A percentile compares a stretch with the other conserved stretches of the same genome.
phyloP scores from a whole-genome alignment of 2,797 vertebrate genomes.

The Alcedo atthis region DNA sequence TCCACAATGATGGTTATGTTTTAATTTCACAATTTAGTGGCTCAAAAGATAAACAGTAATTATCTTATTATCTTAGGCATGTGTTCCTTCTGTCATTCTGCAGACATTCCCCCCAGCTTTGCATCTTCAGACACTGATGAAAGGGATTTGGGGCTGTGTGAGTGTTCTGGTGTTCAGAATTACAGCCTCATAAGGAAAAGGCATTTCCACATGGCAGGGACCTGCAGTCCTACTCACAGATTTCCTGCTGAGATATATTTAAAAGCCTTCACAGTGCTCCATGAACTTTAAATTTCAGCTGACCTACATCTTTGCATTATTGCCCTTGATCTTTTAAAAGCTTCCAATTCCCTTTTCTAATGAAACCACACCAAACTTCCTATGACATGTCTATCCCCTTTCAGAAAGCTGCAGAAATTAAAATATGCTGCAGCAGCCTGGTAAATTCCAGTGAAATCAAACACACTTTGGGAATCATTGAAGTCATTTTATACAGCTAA shows the following conservation, averaged over 20 bases:
- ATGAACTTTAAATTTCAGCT: slow-evolving; percentile 36
- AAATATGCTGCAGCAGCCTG: not conserved
- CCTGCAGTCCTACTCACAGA: not conserved
- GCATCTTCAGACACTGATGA: not conserved
- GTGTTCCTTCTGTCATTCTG: not conserved
- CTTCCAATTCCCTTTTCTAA: not conserved
- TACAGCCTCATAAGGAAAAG: not conserved
- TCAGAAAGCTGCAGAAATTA: not conserved
- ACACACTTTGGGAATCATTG: not conserved
- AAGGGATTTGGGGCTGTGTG: not conserved
- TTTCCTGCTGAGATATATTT: slow-evolving; percentile 8
- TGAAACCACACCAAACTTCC: not conserved
- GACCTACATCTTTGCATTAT: slow-evolving; percentile 8
- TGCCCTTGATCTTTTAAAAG: slow-evolving; percentile 16
- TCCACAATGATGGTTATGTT: not conserved
- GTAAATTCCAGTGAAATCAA: slow-evolving; percentile 48
- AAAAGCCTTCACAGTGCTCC: not conserved
- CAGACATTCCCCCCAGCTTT: not conserved
- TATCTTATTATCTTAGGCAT: not conserved
- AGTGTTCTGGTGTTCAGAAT: not conserved
- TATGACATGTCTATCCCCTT: not conserved
- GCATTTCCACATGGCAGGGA: not conserved
- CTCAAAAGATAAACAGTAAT: not conserved
- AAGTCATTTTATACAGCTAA: slow-evolving; percentile 12
- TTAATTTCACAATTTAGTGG: not conserved